Conservation (phyloP, 2,888 invertebrate genomes). For the Tryphoninae sp. region DNA sequence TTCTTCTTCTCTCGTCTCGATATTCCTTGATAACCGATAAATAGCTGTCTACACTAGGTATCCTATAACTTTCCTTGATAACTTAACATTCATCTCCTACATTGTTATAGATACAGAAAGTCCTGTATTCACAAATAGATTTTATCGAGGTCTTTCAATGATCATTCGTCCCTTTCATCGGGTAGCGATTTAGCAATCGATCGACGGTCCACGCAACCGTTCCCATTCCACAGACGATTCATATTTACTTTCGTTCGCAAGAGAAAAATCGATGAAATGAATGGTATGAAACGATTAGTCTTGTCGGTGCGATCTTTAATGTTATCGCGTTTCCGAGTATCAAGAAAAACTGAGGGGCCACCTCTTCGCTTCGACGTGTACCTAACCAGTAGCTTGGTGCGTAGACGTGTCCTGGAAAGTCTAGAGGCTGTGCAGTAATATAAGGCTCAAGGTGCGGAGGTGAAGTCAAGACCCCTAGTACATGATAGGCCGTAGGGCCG, state of each 20-base stretch:
- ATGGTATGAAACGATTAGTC: too few species aligned
- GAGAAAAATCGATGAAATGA: too few species aligned
- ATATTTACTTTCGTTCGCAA: too few species aligned
- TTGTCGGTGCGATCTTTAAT: too few species aligned
- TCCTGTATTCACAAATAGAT: not conserved
- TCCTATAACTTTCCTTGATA: constrained; percentile 1
- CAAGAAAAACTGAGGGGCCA: not conserved
- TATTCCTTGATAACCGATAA: constrained; percentile 18
- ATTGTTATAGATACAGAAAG: not conserved
- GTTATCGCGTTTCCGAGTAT: constrained; percentile 22
- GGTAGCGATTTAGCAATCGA: too few species aligned
- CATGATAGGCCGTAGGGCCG: not conserved
- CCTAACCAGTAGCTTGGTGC: constrained; percentile 42
- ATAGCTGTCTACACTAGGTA: constrained; percentile 5
- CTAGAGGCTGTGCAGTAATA: not conserved
- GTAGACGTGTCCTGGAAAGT: not conserved
- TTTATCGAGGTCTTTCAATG: too few species aligned
- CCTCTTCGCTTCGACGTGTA: constrained; percentile 25
- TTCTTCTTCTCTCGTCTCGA: not conserved
- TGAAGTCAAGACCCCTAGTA: not conserved
- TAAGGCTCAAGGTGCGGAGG: not conserved
- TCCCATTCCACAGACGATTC: too few species aligned
- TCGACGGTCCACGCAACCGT: too few species aligned
- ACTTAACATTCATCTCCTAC: not conserved
- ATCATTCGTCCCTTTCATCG: too few species aligned